These are phyloP conservation scores for Euphydryas editha DNA, from an alignment of 2,888 invertebrate species.

Conservation along the genomic window DNA sequence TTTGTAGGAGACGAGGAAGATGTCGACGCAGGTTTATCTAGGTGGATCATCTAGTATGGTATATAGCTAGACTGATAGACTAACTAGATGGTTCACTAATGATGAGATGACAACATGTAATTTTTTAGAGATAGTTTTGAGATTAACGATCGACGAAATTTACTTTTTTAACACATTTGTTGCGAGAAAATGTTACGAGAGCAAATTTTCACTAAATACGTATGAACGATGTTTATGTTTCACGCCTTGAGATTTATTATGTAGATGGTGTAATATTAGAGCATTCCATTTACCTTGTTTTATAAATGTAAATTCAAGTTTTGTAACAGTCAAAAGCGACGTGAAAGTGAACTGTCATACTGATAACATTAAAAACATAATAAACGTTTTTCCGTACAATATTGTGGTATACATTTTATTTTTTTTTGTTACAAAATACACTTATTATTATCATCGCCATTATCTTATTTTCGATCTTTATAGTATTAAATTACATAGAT, in stretches of 20 bases:
- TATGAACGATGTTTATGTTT: conserved; percentile 41
- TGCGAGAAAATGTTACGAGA: conserved; percentile 23
- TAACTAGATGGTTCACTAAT: no score
- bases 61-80: no score
- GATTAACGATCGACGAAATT: neutral
- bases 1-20: no score
- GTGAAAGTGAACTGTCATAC: conserved; percentile 32
- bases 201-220: conserved; percentile 24
- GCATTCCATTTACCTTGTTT: conserved; percentile 46
- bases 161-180: neutral
- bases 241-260: conserved; percentile 45
- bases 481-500: no score
- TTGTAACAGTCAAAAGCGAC: conserved; percentile 40
- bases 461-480: no score
- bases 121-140: neutral
- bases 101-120: no score
- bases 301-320: conserved; percentile 43
- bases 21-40: no score
- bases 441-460: neutral
- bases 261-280: conserved; percentile 44
- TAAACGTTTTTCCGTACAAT: neutral
- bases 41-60: no score
- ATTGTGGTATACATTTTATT: neutral
- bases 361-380: conserved; percentile 6
- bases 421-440: no score